Evolutionary conservation across 2,888 invertebrate species (phyloP), one percentile per base, ranked within the genome.

Genomic region (Nasonovia ribisnigri): DNA sequence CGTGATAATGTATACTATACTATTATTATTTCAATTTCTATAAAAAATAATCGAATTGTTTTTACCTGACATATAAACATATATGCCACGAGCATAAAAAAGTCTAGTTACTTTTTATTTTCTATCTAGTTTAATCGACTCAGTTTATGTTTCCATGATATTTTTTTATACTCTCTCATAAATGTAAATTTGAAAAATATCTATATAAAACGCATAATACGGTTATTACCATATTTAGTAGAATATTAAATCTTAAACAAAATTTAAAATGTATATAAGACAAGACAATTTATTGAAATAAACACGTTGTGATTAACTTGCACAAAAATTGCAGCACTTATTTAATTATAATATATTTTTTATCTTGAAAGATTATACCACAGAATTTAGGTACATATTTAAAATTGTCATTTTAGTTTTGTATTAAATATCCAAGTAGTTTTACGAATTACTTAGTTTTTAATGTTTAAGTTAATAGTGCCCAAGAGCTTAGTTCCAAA

Each of bases 401-500:
- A 1, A 67, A 67, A 67, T 36, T 67, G 2, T 36, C 1, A 36
- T 67, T 67, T 67, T 36, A 67, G 16, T 67, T 36, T 67, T 13
- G 13, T 67, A 67, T 67, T 67, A 67, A 67, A 36, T n/a, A 67
- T 67, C 67, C n/a, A 36, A 67, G 36, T 67, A 77, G 36, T 90
- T 90, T 36, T 77, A 67, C 5, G 16, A 67, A 67, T 77, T 46
- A 46, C 46, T 90, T 90, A 57, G 1, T 46, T 60, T 60, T 90
- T 46, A n/a, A 60, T 90, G 60, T 46, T 46, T 46, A 90, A 90
- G 43, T 90, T 90, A 43, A 90, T 90, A 29, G 36, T 46, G 3
- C 46, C 89, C 89, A 3, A 60, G 42, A 60, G n/a, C 89, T 60
- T n/a, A 60, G 43, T 43, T 43, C 20, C 11, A 16, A 60, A 43